phyloP scores from a whole-genome alignment of 2,113 vertebrate species.

The Embiotoca jacksoni region DNA sequence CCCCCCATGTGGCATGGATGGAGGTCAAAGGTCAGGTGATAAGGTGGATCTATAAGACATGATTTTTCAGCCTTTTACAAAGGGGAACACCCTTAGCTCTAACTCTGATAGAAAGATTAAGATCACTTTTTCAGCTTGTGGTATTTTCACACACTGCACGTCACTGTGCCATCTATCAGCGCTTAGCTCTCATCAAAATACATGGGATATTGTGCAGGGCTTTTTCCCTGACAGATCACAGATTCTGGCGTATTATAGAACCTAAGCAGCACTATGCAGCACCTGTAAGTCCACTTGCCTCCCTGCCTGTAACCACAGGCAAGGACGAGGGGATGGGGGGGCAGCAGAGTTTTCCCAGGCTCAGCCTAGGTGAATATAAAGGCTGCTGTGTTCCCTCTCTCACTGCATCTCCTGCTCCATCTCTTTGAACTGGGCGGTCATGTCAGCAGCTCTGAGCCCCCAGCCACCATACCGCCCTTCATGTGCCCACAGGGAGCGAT shows the following conservation, averaged over 20 bases:
- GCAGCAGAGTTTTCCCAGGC: constrained; percentile 76
- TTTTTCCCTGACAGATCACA: constrained; percentile 33
- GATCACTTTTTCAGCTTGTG: constrained; percentile 13
- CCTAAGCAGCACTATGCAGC: constrained; percentile 61
- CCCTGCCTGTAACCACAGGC: constrained; percentile 54
- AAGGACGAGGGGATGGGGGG: constrained; percentile 4
- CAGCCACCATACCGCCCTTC: constrained; percentile 66
- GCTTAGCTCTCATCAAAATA: constrained; percentile 47
- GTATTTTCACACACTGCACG: constrained; percentile 25
- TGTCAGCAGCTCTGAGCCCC: constrained; percentile 76
- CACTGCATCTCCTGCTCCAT: constrained; percentile 74
- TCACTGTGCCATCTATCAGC: constrained; percentile 38
- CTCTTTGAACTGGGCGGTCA: constrained; percentile 77
- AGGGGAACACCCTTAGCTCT: not conserved
- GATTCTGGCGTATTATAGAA: constrained; percentile 23
- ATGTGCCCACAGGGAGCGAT: constrained; percentile 75
- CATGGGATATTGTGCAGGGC: constrained; percentile 31
- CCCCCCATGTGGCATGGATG: not conserved
- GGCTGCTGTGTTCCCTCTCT: constrained; percentile 73
- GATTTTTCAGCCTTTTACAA: not conserved
- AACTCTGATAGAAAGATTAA: not conserved
- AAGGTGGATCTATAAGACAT: not conserved
- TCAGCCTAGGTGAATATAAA: constrained; percentile 68
- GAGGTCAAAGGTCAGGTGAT: constrained; percentile 18
- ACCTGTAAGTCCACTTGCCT: constrained; percentile 80